Evolutionary conservation across 2,113 vertebrate species (phyloP).

Genomic region (Grantiella picta): DNA sequence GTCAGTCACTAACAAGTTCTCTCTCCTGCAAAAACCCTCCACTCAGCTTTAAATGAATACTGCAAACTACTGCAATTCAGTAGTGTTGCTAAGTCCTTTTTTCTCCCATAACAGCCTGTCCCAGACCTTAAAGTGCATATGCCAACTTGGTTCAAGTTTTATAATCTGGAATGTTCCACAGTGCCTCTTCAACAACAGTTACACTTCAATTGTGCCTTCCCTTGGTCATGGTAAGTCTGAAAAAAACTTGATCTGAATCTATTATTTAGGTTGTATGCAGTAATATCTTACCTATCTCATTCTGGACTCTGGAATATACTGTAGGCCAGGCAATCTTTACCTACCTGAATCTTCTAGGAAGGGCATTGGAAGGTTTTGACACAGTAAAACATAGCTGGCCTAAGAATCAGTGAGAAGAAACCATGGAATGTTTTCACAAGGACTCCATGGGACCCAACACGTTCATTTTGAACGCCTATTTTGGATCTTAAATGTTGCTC

Average conservation of each 20-base stretch:
- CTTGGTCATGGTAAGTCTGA: neutral
- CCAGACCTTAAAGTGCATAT: conserved; percentile 10
- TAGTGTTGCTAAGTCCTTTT: neutral
- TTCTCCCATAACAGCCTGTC: neutral
- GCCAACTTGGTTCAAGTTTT: conserved; percentile 26
- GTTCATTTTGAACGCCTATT: neutral
- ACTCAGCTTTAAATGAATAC: neutral
- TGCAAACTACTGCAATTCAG: neutral
- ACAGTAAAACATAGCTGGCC: neutral
- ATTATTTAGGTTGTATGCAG: neutral
- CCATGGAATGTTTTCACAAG: neutral
- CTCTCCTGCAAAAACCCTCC: neutral
- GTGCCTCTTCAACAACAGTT: neutral
- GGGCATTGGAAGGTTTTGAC: neutral
- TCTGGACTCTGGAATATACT: neutral
- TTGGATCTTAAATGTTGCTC: conserved; percentile 22
- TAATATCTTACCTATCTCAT: neutral
- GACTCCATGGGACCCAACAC: neutral
- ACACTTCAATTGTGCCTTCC: neutral
- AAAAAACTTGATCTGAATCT: neutral
- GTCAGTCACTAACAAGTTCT: neutral
- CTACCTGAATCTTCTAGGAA: neutral
- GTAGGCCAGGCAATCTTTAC: neutral
- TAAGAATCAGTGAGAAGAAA: neutral
- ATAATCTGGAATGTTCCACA: neutral